These are phyloP conservation scores for Ceyx cyanopectus DNA, from an alignment of 2,113 vertebrate genomes.

Conservation along the genomic window DNA sequence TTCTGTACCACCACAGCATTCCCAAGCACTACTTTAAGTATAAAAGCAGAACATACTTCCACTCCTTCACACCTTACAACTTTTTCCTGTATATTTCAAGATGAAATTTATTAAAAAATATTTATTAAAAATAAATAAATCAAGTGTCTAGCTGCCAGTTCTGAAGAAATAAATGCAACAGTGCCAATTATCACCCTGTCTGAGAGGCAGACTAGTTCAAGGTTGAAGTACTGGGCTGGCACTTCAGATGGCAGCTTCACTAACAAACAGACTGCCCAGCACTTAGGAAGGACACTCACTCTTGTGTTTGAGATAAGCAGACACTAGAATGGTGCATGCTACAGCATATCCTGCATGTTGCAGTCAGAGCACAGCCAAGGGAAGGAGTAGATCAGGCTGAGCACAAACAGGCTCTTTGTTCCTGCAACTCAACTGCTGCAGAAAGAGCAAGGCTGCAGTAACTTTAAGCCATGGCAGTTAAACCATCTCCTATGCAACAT, in stretches of 20 bases:
- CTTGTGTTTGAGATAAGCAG: background rate
- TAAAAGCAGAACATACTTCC: background rate
- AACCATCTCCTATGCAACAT: background rate
- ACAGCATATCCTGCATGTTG: fast-evolving
- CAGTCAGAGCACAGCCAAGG: background rate
- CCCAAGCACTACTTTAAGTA: background rate
- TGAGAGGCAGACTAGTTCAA: background rate
- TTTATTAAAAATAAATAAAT: background rate
- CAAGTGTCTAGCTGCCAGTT: background rate
- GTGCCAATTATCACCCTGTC: background rate
- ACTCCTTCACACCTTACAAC: background rate
- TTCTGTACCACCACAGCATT: background rate
- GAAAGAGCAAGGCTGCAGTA: background rate
- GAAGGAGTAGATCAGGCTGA: background rate
- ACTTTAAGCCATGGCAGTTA: background rate
- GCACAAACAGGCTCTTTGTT: background rate
- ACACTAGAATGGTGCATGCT: background rate
- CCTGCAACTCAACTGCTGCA: background rate
- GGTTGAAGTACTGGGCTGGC: background rate
- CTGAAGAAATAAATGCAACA: background rate
- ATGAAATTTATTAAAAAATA: too few relatives aligned
- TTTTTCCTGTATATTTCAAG: background rate
- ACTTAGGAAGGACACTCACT: background rate
- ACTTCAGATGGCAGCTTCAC: background rate
- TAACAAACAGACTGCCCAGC: background rate